Conservation (phyloP, 2,888 invertebrate species). For the Pammene fasciana region DNA sequence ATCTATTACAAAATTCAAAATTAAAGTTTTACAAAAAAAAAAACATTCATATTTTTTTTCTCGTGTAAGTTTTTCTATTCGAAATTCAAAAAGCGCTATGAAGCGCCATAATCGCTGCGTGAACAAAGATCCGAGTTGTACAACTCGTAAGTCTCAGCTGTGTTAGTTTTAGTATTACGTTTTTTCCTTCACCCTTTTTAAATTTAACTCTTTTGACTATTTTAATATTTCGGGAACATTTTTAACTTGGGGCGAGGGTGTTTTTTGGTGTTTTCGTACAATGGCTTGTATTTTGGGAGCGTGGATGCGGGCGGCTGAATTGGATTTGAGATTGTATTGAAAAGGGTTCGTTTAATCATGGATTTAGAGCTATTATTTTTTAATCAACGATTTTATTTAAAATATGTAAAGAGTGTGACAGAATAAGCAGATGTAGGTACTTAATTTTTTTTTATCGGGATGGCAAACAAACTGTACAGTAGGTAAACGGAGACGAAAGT, state of each 20-base stretch:
- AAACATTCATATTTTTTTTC: no score
- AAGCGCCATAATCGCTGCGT: conserved; percentile 48
- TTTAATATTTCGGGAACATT: conserved; percentile 81
- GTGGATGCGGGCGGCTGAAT: conserved; percentile 68
- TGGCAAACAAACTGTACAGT: not conserved
- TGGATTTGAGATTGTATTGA: conserved; percentile 50
- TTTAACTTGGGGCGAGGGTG: conserved; percentile 75
- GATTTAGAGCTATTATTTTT: conserved; percentile 37
- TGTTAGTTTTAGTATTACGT: conserved; percentile 78
- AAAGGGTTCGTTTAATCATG: conserved; percentile 56
- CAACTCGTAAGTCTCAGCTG: conserved; percentile 72
- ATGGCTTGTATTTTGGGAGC: conserved; percentile 65
- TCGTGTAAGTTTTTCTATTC: not conserved
- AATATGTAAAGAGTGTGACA: conserved; percentile 26
- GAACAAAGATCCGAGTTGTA: conserved; percentile 52
- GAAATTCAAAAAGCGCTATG: conserved; percentile 38
- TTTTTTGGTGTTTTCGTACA: conserved; percentile 61
- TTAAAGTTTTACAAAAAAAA: no score
- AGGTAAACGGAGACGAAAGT: not conserved
- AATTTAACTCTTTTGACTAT: conserved; percentile 83
- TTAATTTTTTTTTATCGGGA: not conserved
- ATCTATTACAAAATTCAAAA: no score
- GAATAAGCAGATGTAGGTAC: conserved; percentile 15
- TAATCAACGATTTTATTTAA: conserved; percentile 33
- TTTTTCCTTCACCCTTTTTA: conserved; percentile 74